Evolutionary conservation across 2,113 vertebrate species (phyloP), one percentile per base, ranked within the genome.

Genomic region (Zosterops pallidus): DNA sequence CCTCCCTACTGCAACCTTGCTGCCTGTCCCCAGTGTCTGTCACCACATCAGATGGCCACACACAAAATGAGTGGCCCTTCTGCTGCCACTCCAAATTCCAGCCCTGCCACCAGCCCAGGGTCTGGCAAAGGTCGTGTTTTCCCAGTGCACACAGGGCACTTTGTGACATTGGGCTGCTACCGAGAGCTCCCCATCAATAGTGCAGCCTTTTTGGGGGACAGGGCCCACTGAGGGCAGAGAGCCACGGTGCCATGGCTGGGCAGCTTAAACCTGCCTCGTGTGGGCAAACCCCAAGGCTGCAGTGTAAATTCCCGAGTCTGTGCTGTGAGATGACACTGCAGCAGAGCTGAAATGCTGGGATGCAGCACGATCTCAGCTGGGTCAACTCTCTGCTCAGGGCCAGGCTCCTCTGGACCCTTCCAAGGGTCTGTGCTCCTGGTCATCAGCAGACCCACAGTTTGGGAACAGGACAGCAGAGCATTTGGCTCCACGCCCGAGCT

Each of bases 11-110:
- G 15, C 65, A 31, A 55, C 74, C 64, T 25, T 6, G 1, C 28
- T 0, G 0, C 65, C 23, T 1, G 0, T 22, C 16, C 63, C 71
- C 7, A 23, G 68, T 0, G 15, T 44, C 90, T 75, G 78, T 63
- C 82, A 50, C 46, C 65, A 18, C 41, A 2, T 1, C 6, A 52
- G 44, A 57, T 0, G 0, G 39, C 20, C 83, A 46, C 0, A 0
- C 6, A 2, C 29, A 15, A 28, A 56, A 9, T 0, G 8, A 11
- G 44, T 2, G 28, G 39, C 59, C n/a, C 39, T 42, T 31, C 68
- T 81, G 56, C 18, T 60, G 47, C 70, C 35, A 1, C 8, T 6
- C 42, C 75, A 82, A 37, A 49, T 5, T 52, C 78, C 68, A 71
- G 13, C 63, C 42, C 44, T 46, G 10, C 20, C 5, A 7, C 21